Evolutionary conservation across 2,888 invertebrate genomes (phyloP).

Genomic region (Cynaeus angustus): DNA sequence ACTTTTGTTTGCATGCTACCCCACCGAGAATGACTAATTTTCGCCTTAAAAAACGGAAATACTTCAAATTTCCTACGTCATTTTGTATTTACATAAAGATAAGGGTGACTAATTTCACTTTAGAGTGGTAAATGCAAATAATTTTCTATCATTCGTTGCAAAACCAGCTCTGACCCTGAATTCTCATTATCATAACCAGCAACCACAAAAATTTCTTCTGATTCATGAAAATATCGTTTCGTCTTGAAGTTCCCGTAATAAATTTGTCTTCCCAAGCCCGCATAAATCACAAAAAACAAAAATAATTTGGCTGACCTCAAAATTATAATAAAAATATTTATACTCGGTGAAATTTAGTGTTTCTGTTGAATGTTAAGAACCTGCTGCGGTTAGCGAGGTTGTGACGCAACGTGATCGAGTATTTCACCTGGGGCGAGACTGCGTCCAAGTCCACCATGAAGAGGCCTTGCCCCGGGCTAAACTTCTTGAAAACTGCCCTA

Average conservation of each 20-base stretch:
- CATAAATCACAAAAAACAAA: conserved; percentile 38
- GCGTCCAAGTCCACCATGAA: conserved; percentile 54
- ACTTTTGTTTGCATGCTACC: too few relatives aligned
- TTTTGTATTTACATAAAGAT: too few relatives aligned
- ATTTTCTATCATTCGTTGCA: too few relatives aligned
- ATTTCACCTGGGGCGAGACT: conserved; percentile 61
- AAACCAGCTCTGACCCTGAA: too few relatives aligned
- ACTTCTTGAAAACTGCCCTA: conserved; percentile 42
- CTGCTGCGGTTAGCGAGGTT: conserved; percentile 45
- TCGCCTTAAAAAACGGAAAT: too few relatives aligned
- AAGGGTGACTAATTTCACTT: too few relatives aligned
- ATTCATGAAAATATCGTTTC: too few relatives aligned
- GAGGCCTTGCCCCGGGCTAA: conserved; percentile 61
- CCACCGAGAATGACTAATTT: too few relatives aligned
- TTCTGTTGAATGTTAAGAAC: conserved; percentile 49
- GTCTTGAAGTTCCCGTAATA: conserved; percentile 10
- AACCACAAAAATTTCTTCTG: too few relatives aligned
- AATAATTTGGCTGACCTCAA: conserved; percentile 33
- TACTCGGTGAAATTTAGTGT: conserved; percentile 42
- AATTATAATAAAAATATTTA: conserved; percentile 46
- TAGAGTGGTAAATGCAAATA: too few relatives aligned
- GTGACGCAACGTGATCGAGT: conserved; percentile 61
- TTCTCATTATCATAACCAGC: too few relatives aligned
- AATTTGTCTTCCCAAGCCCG: conserved; percentile 17
- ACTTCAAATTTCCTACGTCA: too few relatives aligned